Conservation (phyloP, 53 echinoderm and acorn worm genomes). For the Holothuria leucospilota region DNA sequence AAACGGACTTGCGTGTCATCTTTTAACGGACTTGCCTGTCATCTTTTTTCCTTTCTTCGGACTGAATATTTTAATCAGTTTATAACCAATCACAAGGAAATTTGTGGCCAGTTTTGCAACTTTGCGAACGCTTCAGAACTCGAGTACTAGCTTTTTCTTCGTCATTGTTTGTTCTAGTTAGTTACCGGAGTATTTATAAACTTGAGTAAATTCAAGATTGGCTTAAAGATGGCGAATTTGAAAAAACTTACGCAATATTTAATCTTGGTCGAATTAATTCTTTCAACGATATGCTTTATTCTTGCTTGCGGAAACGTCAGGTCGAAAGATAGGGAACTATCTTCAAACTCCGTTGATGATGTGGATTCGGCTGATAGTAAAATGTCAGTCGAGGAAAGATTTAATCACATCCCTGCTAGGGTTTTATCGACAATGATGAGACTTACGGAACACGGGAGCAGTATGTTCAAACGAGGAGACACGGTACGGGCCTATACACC, state of each 20-base stretch:
- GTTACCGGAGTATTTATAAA: background rate
- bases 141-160: too few species aligned
- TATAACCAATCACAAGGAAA: background rate
- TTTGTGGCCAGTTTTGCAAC: background rate
- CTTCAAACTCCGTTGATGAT: slow-evolving; percentile 22
- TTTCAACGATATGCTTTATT: background rate
- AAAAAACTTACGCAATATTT: background rate
- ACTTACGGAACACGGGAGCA: slow-evolving; percentile 1
- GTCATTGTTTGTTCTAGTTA: too few species aligned
- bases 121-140: background rate
- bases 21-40: too few species aligned
- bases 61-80: background rate
- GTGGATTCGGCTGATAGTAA: background rate
- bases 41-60: too few species aligned
- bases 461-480: slow-evolving; percentile 12
- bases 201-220: background rate
- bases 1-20: too few species aligned
- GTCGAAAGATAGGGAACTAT: background rate
- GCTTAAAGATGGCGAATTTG: background rate
- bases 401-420: slow-evolving; percentile 31
- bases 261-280: background rate
- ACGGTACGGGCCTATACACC: slow-evolving; percentile 26
- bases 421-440: slow-evolving; percentile 29
- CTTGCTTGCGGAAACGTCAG: too few species aligned
- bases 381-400: slow-evolving; percentile 15